A percentile compares a stretch with the other conserved stretches of the same genome.
Evolutionary conservation across 2,888 invertebrate species (phyloP).

Genomic region (Metalampra italica): DNA sequence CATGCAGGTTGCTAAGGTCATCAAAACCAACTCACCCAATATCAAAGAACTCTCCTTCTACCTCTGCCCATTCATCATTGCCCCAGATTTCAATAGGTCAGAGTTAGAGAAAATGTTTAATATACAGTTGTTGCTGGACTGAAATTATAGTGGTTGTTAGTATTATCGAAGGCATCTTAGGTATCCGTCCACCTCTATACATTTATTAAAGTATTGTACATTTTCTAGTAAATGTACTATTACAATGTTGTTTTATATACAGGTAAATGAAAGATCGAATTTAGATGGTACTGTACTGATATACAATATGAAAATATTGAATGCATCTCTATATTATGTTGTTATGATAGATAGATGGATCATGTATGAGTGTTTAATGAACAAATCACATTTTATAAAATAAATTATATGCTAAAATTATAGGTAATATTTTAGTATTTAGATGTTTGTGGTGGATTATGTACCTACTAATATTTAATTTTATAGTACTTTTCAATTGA

Average conservation of each 20-base stretch:
- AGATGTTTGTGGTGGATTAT: slow-evolving; percentile 36
- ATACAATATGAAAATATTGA: not conserved
- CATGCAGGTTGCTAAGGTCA: slow-evolving; percentile 68
- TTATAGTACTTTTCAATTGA: slow-evolving; percentile 9
- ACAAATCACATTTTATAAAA: not conserved
- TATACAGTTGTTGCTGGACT: slow-evolving; percentile 71
- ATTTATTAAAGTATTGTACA: slow-evolving; percentile 2
- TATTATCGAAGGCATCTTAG: slow-evolving; percentile 30
- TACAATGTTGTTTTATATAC: not conserved
- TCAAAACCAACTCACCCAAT: slow-evolving; percentile 70
- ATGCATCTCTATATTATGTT: not conserved
- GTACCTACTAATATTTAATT: slow-evolving; percentile 28
- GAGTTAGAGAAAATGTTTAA: slow-evolving; percentile 71
- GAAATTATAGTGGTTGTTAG: slow-evolving; percentile 30
- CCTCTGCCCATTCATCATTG: slow-evolving; percentile 70
- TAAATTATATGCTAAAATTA: not conserved
- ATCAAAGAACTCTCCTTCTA: slow-evolving; percentile 72
- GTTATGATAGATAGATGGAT: not conserved
- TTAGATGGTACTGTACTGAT: not conserved
- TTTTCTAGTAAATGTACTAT: not conserved
- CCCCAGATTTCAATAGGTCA: slow-evolving; percentile 62
- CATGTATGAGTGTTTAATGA: not conserved
- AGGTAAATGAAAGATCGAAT: not conserved
- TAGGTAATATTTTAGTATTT: slow-evolving; percentile 16
- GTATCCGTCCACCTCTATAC: slow-evolving; percentile 40